Evolutionary conservation across 1,140 invertebrate species (phyloP), one percentile per base, ranked within the genome.

Genomic region (Hyphantria cunea): DNA sequence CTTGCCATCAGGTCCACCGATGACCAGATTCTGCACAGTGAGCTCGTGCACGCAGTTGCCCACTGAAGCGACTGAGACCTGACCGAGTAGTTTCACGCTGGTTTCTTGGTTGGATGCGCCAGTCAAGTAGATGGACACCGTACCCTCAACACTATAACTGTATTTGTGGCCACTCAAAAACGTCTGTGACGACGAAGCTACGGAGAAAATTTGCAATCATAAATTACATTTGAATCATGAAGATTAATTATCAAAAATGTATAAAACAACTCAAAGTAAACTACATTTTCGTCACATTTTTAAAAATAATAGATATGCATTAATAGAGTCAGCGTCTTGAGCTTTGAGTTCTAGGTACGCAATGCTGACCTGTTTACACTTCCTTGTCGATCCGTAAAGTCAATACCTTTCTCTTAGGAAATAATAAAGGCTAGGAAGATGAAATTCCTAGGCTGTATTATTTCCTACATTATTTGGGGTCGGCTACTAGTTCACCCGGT

Each of bases 41-140:
- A 93, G 72, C 3, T 91, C 85, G 47, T 92, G 89, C 7, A 80
- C 92, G 67, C 93, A 93, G 72, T 93, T 93, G 31, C 90, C 92
- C 15, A 90, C 70, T 0, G 85, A 76, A 5, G 84, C 83, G 8
- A 93, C 77, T 3, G 92, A 86, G 0, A 91, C 92, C 47, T 90
- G 85, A 1, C 92, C 93, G 6, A 86, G 74, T 8, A 93, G 72
- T 65, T 92, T 93, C 0, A 93, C 84, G 34, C 76, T 91, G 8
- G 92, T 92, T 64, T 93, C 91, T 71, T 93, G 83, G 25, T 83
- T 84, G 7, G 84, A 83, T 9, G 82, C 84, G 0, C 86, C 84
- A 0, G 82, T 76, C 56, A 91, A 72, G 65, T 72, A 86, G 47
- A 92, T 76, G 0, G 78, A 80, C 6, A 91, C 89, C 0, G 74